phyloP scores from a whole-genome alignment of 2,113 vertebrate genomes.

The Casuarius casuarius region DNA sequence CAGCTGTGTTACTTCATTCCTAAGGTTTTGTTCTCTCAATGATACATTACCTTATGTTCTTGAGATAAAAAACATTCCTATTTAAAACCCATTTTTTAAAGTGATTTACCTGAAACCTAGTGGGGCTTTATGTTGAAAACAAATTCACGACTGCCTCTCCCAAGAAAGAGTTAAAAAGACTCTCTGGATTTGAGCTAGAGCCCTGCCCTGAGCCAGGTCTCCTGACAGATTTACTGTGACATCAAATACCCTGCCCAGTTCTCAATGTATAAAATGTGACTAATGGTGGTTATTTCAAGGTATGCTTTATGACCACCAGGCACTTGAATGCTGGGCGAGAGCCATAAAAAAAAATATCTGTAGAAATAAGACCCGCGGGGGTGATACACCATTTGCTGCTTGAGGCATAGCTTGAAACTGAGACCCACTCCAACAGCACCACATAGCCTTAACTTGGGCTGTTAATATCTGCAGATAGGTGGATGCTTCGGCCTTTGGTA shows the following conservation, averaged over 20 bases:
- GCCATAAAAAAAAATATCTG: background rate
- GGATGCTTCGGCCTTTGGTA: background rate
- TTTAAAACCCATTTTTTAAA: background rate
- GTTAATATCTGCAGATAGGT: background rate
- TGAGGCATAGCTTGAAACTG: background rate
- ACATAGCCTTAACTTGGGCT: background rate
- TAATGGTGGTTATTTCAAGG: background rate
- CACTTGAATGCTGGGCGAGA: background rate
- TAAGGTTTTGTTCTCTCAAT: background rate
- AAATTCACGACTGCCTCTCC: background rate
- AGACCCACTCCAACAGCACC: background rate
- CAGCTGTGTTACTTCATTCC: background rate
- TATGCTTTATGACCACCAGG: background rate
- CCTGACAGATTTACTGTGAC: background rate
- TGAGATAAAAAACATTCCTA: background rate
- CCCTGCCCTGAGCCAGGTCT: background rate
- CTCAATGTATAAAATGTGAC: rapidly evolving
- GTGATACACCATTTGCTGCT: background rate
- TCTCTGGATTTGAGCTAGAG: background rate
- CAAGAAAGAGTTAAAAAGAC: background rate
- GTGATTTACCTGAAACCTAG: background rate
- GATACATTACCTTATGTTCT: background rate
- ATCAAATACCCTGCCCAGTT: background rate
- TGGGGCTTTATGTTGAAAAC: background rate
- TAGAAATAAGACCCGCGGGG: background rate